Percentiles rank a stretch among this genome's conserved stretches.
phyloP scores from a whole-genome alignment of 2,113 vertebrate species.

The Xiphias gladius region DNA sequence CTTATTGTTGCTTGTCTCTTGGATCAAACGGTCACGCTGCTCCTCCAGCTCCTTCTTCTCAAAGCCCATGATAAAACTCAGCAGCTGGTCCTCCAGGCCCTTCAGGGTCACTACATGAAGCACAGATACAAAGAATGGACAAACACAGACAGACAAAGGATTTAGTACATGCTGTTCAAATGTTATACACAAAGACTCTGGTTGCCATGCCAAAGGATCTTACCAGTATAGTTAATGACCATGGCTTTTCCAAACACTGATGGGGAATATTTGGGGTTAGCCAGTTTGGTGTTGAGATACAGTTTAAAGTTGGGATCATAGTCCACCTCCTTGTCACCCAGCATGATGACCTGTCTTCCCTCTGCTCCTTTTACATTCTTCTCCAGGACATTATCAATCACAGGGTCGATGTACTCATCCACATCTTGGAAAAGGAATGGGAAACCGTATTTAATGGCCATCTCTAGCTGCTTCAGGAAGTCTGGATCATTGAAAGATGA shows the following conservation, averaged over 20 bases:
- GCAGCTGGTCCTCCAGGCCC: constrained; percentile 95
- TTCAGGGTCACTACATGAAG: constrained; percentile 90
- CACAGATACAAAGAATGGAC: background rate
- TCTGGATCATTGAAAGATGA: constrained; percentile 96
- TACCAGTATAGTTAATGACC: constrained; percentile 98
- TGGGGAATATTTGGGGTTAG: constrained; percentile 93
- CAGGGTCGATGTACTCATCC: constrained; percentile 96
- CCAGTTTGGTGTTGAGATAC: constrained; percentile 94
- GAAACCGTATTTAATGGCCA: constrained; percentile 94
- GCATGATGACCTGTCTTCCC: constrained; percentile 88
- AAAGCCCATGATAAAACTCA: constrained; percentile 92
- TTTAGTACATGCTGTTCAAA: background rate
- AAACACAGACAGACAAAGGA: background rate
- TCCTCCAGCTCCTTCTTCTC: constrained; percentile 94
- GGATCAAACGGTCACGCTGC: constrained; percentile 91
- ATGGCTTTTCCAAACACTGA: constrained; percentile 96
- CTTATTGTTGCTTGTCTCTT: constrained; percentile 95
- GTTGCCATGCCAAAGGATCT: constrained; percentile 42
- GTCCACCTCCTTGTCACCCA: constrained; percentile 96
- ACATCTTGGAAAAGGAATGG: constrained; percentile 96
- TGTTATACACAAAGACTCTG: constrained; percentile 1
- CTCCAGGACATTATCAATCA: constrained; percentile 95
- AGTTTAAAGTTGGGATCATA: constrained; percentile 94
- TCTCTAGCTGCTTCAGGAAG: constrained; percentile 94
- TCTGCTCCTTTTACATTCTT: constrained; percentile 90